A percentile compares a stretch with the other conserved stretches of the same genome.
Conservation (phyloP, 2,888 invertebrate genomes). For the Drosophila quasianomalipes region DNA sequence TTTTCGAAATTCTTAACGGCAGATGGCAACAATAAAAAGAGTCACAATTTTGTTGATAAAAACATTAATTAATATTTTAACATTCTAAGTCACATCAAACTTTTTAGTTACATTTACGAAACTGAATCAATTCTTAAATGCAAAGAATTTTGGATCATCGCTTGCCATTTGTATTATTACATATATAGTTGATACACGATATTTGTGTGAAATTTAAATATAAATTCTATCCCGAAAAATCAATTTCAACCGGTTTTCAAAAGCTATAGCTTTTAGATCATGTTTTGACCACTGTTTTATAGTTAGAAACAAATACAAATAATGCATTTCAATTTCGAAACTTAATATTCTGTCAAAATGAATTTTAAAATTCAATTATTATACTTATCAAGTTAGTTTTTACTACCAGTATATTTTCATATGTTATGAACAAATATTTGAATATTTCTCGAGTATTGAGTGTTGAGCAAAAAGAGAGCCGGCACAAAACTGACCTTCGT, state of each 20-base stretch:
- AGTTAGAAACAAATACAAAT: neutral
- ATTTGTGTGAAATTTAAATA: neutral
- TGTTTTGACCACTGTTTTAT: no score
- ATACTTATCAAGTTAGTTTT: neutral
- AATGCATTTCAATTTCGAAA: neutral
- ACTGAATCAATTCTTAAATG: neutral
- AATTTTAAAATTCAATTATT: neutral
- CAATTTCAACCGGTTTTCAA: neutral
- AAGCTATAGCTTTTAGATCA: neutral
- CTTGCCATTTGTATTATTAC: neutral
- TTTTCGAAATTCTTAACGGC: neutral
- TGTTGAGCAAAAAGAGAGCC: conserved; percentile 31
- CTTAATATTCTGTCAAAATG: neutral
- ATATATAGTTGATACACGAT: neutral
- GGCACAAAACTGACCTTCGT: conserved; percentile 71
- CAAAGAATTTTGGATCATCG: neutral
- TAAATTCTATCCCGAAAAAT: neutral
- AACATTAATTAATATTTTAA: neutral
- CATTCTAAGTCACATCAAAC: neutral
- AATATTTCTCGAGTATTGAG: neutral
- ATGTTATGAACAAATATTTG: neutral
- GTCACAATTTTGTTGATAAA: neutral
- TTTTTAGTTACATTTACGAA: neutral
- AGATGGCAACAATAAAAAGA: neutral
- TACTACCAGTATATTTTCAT: neutral